These are phyloP conservation scores for Neopipo cinnamomea DNA, from an alignment of 2,113 vertebrate species.

Conservation along the genomic window DNA sequence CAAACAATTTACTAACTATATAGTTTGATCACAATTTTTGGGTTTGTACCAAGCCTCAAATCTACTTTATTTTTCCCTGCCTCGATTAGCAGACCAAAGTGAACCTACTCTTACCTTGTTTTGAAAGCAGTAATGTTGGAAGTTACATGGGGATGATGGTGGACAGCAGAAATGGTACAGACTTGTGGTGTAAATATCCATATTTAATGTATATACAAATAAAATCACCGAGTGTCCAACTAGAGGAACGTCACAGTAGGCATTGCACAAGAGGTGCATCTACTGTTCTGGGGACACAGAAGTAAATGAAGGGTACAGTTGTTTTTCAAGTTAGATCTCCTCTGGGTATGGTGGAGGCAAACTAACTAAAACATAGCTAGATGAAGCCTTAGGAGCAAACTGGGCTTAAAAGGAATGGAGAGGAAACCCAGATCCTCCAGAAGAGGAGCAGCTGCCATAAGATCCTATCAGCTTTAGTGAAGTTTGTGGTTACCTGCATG, in stretches of 20 bases:
- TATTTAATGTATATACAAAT: background rate
- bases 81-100: constrained; percentile 40
- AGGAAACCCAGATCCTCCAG: background rate
- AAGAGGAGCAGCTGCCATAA: background rate
- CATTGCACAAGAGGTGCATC: background rate
- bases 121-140: background rate
- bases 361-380: background rate
- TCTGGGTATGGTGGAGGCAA: background rate
- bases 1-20: constrained; percentile 81
- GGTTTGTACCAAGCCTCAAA: constrained; percentile 71
- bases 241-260: background rate
- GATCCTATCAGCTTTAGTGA: background rate
- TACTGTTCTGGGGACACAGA: background rate
- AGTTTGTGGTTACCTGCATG: background rate
- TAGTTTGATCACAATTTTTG: constrained; percentile 80
- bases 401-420: background rate
- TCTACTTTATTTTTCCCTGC: constrained; percentile 56
- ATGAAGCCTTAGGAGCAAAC: background rate
- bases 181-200: background rate
- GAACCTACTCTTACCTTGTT: constrained; percentile 17
- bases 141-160: background rate
- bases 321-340: background rate
- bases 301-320: background rate
- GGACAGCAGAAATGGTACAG: background rate
- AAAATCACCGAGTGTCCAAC: background rate